phyloP scores from a whole-genome alignment of 2,888 invertebrate genomes.

The Drosophila setosimentum region DNA sequence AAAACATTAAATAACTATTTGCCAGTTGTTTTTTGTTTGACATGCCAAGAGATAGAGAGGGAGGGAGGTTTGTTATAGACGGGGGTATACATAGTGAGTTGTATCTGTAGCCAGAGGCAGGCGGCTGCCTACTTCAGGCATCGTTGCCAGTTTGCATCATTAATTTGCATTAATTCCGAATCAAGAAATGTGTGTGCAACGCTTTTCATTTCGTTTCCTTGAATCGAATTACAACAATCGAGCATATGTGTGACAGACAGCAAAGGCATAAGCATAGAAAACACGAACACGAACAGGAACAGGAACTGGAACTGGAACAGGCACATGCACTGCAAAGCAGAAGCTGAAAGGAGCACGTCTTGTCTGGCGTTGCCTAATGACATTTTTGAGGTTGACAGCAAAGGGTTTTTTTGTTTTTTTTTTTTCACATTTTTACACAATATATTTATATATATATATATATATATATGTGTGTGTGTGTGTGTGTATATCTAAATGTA shows the following conservation, averaged over 20 bases:
- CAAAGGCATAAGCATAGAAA: slow-evolving; percentile 9
- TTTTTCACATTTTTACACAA: slow-evolving; percentile 1
- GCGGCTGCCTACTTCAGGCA: slow-evolving; percentile 40
- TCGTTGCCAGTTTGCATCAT: slow-evolving; percentile 74
- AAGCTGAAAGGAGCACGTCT: slow-evolving; percentile 66
- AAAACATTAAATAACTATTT: slow-evolving; percentile 75
- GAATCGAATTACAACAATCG: slow-evolving; percentile 77
- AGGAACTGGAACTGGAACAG: slow-evolving; percentile 3
- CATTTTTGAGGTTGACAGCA: slow-evolving; percentile 83
- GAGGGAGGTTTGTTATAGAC: not conserved
- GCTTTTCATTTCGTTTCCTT: slow-evolving; percentile 61
- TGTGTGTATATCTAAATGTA: not conserved
- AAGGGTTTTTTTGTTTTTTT: slow-evolving; percentile 60
- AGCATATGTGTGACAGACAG: slow-evolving; percentile 72
- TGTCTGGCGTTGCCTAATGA: slow-evolving; percentile 76
- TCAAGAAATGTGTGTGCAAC: slow-evolving; percentile 80
- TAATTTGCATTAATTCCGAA: slow-evolving; percentile 85
- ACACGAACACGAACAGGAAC: slow-evolving; percentile 11
- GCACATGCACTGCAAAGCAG: not conserved
- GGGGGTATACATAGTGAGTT: not conserved
- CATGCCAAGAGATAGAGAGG: slow-evolving; percentile 1
- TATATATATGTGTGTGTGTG: no score
- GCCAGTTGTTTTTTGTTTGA: slow-evolving; percentile 35
- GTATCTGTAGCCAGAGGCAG: slow-evolving; percentile 9
- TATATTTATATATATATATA: not conserved